Conservation (phyloP, 2,888 invertebrate genomes). For the Pegoplata infirma region DNA sequence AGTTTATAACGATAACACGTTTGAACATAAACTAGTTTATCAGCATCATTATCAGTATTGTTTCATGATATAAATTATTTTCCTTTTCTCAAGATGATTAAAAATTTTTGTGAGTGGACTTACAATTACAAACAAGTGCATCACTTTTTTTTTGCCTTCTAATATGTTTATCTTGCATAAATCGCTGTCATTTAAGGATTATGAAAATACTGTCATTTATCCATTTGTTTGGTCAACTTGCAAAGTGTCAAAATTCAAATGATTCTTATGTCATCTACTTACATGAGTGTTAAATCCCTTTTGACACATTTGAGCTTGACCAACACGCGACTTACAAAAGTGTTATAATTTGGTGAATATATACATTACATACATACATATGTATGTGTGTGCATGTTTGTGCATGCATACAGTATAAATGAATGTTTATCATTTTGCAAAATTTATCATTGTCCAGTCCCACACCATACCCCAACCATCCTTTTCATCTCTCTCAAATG, state of each 20-base stretch:
- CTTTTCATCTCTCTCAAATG: conserved; percentile 10
- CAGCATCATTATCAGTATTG: too few relatives aligned
- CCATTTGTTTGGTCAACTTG: conserved; percentile 47
- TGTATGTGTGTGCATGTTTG: conserved; percentile 21
- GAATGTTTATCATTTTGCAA: conserved; percentile 45
- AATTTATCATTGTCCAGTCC: conserved; percentile 16
- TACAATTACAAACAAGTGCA: not conserved
- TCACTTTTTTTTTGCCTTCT: not conserved
- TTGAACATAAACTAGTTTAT: too few relatives aligned
- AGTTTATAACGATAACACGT: too few relatives aligned
- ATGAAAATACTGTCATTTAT: conserved; percentile 13
- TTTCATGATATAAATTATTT: not conserved
- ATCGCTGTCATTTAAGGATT: conserved; percentile 26
- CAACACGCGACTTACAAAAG: conserved; percentile 55
- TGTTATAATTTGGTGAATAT: conserved; percentile 50
- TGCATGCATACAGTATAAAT: conserved; percentile 31
- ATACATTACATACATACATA: not conserved
- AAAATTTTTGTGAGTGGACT: not conserved
- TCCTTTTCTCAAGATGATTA: not conserved
- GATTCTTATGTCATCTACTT: conserved; percentile 60
- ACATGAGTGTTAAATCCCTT: conserved; percentile 63
- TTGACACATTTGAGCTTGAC: conserved; percentile 64
- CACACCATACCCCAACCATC: not conserved
- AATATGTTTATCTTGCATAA: conserved; percentile 13
- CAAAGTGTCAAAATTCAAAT: conserved; percentile 42